Base-by-base conservation (phyloP, 2,797 vertebrate species). In the Phrynocephalus forsythii region DNA sequence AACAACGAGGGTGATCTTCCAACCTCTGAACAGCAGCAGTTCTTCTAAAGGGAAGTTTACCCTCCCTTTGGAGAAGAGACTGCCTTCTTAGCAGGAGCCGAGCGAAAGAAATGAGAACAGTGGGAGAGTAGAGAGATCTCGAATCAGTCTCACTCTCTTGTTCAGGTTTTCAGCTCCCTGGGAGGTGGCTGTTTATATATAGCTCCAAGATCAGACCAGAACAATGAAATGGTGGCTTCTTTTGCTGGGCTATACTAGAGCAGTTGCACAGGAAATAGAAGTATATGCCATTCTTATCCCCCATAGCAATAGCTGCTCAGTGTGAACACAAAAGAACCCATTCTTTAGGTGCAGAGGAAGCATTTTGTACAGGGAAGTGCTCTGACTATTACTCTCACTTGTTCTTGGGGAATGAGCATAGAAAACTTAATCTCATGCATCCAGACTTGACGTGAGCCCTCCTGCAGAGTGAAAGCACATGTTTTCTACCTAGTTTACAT, bases 51-150 rank as follows among this genome's bases (percentile, higher is more conserved):
- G 20, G 33, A 1, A 83, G 66, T 85, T 82, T 81, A 10, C 52
- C 20, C 24, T 1, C n/a, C 22, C 22, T 52, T 87, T 85, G 28
- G 87, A 83, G 30, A 89, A 90, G 6, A 66, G 71, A 50, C 63
- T 84, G 82, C 0, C 86, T 91, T 88, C 92, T 91, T 86, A 93
- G 91, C 90, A 90, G 91, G 92, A 75, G 90, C 93, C 66, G 82
- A 87, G 89, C 92, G 72, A 93, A 94, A 92, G 86, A 89, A 90
- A 89, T 87, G 75, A 33, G 38, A 91, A 15, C 90, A 81, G 84
- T 91, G 73, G 90, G 87, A 89, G 75, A 91, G 60, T 89, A 2
- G 0, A 88, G 81, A 76, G 28, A 63, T 89, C 86, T 91, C 90
- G 80, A 73, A 83, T 48, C 26, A 66, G 56, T 86, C 89, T 86